A percentile compares a stretch with the other conserved stretches of the same genome.
These are phyloP conservation scores for Pinna nobilis DNA, from an alignment of 1,140 invertebrate genomes.

Conservation along the genomic window DNA sequence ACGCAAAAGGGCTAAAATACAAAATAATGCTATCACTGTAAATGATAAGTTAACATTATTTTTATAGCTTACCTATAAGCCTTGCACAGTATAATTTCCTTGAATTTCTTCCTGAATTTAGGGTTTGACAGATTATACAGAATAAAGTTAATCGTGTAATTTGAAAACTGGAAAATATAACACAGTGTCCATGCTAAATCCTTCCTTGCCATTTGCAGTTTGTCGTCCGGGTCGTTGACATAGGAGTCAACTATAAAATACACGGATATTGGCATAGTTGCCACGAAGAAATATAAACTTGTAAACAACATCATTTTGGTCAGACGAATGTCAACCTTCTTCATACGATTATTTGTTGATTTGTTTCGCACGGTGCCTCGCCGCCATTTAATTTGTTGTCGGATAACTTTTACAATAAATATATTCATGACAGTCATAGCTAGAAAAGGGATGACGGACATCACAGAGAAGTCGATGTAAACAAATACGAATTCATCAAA, in stretches of 20 bases:
- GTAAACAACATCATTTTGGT: constrained; percentile 58
- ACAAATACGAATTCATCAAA: constrained; percentile 56
- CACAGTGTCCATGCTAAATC: constrained; percentile 77
- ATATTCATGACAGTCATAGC: constrained; percentile 53
- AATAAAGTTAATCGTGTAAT: constrained; percentile 90
- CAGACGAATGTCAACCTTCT: constrained; percentile 34
- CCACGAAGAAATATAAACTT: constrained; percentile 56
- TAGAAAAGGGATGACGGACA: constrained; percentile 48
- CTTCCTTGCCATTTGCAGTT: constrained; percentile 15
- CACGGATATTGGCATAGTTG: constrained; percentile 57
- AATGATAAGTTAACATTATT: too few relatives aligned
- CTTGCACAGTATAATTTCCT: constrained; percentile 3
- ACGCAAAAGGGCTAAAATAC: too few relatives aligned
- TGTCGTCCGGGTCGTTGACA: neutral
- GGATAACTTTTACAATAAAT: constrained; percentile 42
- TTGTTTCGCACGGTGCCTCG: constrained; percentile 22
- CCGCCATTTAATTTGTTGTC: constrained; percentile 9
- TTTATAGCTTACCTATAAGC: too few relatives aligned
- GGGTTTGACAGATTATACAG: constrained; percentile 88
- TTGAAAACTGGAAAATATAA: constrained; percentile 83
- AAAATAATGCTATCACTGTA: too few relatives aligned
- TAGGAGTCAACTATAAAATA: constrained; percentile 59
- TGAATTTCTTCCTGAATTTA: constrained; percentile 80
- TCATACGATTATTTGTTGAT: constrained; percentile 11
- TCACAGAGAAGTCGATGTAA: constrained; percentile 52